Evolutionary conservation across 2,113 vertebrate genomes (phyloP).

Genomic region (Cromileptes altivelis): DNA sequence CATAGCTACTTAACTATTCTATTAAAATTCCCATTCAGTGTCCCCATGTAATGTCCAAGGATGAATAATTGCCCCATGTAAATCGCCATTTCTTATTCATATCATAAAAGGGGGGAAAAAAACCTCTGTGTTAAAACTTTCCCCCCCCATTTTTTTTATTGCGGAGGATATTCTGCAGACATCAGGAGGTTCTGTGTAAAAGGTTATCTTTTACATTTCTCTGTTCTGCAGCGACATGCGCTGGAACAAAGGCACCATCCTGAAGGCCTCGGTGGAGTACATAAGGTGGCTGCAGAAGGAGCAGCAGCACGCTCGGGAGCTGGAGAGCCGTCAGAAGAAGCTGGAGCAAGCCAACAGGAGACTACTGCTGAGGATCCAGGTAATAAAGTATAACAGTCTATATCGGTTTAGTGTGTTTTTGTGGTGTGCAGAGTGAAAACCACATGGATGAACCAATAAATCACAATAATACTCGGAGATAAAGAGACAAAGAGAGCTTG

Average conservation of each 20-base stretch:
- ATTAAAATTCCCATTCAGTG: slow-evolving; percentile 99
- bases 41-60: slow-evolving; percentile 95
- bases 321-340: slow-evolving; percentile 97
- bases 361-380: slow-evolving; percentile 97
- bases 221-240: slow-evolving; percentile 94
- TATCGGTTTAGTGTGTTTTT: not conserved
- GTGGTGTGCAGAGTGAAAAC: not conserved
- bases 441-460: not conserved
- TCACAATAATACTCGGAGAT: not conserved
- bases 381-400: slow-evolving; percentile 59
- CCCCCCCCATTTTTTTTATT: slow-evolving; percentile 76
- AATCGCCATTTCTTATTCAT: slow-evolving; percentile 98
- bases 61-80: slow-evolving; percentile 97
- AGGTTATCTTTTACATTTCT: slow-evolving; percentile 89
- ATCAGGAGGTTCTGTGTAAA: slow-evolving; percentile 90
- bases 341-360: slow-evolving; percentile 95
- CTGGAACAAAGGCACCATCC: slow-evolving; percentile 99
- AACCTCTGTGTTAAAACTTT: slow-evolving; percentile 90
- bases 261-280: slow-evolving; percentile 99
- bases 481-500: not conserved
- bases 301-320: slow-evolving; percentile 95
- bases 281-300: slow-evolving; percentile 99
- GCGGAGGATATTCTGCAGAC: slow-evolving; percentile 92
- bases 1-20: slow-evolving; percentile 97
- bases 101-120: slow-evolving; percentile 77